A percentile compares a stretch with the other conserved stretches of the same genome.
Evolutionary conservation across 1,140 invertebrate species (phyloP).

Genomic region (Chymomyza costata): DNA sequence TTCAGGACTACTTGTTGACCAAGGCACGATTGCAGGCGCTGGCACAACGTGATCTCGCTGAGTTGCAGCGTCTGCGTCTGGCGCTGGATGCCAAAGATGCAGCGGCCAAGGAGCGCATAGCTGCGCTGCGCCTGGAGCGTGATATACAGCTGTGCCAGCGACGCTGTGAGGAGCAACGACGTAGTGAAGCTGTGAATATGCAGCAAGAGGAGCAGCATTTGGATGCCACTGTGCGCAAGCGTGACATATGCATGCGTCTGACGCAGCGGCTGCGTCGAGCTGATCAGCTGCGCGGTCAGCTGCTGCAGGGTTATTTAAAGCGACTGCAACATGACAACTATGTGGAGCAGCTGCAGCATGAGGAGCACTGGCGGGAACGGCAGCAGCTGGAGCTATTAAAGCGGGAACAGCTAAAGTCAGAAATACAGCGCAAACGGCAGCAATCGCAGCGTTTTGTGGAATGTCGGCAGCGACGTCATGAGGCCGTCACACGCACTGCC

Average conservation of each 20-base stretch:
- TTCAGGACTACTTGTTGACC: constrained; percentile 62
- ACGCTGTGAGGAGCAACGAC: constrained; percentile 53
- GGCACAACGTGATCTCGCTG: constrained; percentile 54
- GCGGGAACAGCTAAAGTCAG: constrained; percentile 50
- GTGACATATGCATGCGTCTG: constrained; percentile 56
- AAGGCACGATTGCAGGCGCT: constrained; percentile 59
- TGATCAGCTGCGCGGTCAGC: constrained; percentile 49
- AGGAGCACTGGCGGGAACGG: constrained; percentile 67
- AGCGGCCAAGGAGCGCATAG: constrained; percentile 47
- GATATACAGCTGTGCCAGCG: constrained; percentile 51
- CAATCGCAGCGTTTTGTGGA: constrained; percentile 63
- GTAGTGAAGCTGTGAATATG: constrained; percentile 54
- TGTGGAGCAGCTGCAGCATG: constrained; percentile 65
- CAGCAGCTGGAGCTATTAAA: constrained; percentile 51
- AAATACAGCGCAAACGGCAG: constrained; percentile 52
- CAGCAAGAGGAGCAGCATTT: constrained; percentile 66
- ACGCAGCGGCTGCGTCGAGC: constrained; percentile 58
- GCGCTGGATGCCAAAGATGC: constrained; percentile 57
- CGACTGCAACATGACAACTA: constrained; percentile 68
- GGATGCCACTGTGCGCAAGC: constrained; percentile 55
- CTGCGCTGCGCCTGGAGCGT: constrained; percentile 48
- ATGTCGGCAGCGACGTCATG: constrained; percentile 44
- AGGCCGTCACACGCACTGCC: constrained; percentile 56
- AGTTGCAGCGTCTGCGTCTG: constrained; percentile 50
- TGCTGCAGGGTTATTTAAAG: constrained; percentile 53